Evolutionary conservation across 2,113 vertebrate species (phyloP).

Genomic region (Tonatia bakeri): DNA sequence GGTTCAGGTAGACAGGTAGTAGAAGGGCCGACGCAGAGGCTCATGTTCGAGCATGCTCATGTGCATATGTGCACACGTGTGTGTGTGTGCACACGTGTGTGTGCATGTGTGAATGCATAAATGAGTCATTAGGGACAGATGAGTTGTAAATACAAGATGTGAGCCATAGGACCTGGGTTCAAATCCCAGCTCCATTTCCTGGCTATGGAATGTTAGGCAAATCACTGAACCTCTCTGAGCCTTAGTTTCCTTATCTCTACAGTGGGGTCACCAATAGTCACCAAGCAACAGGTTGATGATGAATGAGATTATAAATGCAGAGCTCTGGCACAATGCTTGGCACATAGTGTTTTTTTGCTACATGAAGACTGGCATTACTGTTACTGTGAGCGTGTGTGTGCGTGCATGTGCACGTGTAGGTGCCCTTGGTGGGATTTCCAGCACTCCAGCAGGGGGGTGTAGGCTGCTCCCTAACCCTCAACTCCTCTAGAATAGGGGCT

Average conservation of each 20-base stretch:
- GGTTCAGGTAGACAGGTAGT: not conserved
- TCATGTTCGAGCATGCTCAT: accelerated
- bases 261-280: not conserved
- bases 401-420: not conserved
- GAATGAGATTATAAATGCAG: not conserved
- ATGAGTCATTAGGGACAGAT: not conserved
- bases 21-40: not conserved
- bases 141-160: not conserved
- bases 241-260: not conserved
- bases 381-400: not conserved
- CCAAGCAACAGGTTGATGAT: not conserved
- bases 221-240: not conserved
- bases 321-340: not conserved
- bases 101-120: not conserved
- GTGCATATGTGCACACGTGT: not conserved
- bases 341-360: not conserved
- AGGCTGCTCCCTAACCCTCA: not conserved
- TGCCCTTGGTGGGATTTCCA: not conserved
- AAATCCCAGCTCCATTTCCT: not conserved
- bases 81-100: accelerated
- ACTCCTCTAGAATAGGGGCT: not conserved
- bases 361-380: not conserved
- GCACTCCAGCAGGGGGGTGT: not conserved
- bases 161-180: not conserved
- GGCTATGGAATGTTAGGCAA: not conserved